phyloP scores from a whole-genome alignment of 2,797 vertebrate genomes.

The Eurystomus glaucurus region DNA sequence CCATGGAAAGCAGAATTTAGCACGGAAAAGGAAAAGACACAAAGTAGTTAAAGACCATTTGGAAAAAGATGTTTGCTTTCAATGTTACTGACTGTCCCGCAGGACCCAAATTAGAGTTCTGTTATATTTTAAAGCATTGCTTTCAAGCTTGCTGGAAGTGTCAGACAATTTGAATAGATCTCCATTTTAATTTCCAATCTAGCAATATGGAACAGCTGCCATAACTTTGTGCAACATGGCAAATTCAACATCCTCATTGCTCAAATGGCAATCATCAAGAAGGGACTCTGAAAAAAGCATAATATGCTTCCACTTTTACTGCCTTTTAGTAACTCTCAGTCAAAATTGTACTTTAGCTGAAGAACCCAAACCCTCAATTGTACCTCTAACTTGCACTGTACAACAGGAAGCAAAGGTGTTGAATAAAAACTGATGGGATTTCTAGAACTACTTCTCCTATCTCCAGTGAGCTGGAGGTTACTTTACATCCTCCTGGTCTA shows the following conservation, averaged over 20 bases:
- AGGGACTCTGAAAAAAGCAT: slow-evolving; percentile 42
- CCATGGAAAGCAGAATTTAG: neutral
- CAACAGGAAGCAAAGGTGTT: neutral
- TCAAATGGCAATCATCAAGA: slow-evolving; percentile 28
- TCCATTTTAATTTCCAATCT: slow-evolving; percentile 67
- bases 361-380: neutral
- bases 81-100: slow-evolving; percentile 43
- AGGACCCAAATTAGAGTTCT: slow-evolving; percentile 45
- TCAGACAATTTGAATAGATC: slow-evolving; percentile 73
- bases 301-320: slow-evolving; percentile 36
- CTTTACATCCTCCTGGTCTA: neutral
- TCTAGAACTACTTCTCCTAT: neutral
- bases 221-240: slow-evolving; percentile 61
- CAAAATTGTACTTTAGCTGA: neutral
- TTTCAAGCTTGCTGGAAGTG: slow-evolving; percentile 65
- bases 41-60: slow-evolving; percentile 44
- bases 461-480: neutral
- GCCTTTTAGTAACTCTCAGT: slow-evolving; percentile 36
- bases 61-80: slow-evolving; percentile 37
- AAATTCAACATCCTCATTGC: slow-evolving; percentile 48
- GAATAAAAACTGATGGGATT: neutral
- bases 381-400: neutral
- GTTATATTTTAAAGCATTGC: slow-evolving; percentile 63
- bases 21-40: slow-evolving; percentile 31
- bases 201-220: slow-evolving; percentile 68